Evolutionary conservation across 2,888 invertebrate species (phyloP).

Genomic region (Pseudococcus longispinus): DNA sequence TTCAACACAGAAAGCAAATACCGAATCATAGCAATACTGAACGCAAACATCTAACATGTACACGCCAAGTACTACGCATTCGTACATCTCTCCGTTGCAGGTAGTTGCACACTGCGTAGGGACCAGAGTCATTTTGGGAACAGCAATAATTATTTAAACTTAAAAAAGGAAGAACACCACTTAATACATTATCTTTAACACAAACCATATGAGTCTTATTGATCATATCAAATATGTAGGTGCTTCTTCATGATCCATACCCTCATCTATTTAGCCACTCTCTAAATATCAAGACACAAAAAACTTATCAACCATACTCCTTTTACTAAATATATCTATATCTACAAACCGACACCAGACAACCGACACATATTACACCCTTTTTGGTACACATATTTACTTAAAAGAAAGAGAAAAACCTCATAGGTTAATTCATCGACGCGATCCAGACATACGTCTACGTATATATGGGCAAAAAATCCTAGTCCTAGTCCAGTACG

Average conservation of each 20-base stretch:
- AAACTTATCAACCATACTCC: too few species aligned
- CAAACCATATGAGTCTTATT: neutral
- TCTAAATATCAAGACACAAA: neutral
- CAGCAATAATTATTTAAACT: neutral
- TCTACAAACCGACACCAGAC: neutral
- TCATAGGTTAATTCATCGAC: neutral
- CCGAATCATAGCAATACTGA: neutral
- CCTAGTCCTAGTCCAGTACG: constrained; percentile 2
- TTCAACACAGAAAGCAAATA: neutral
- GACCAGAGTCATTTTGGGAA: neutral
- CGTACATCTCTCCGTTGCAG: neutral
- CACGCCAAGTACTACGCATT: too few species aligned
- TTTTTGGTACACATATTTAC: neutral
- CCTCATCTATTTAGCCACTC: neutral
- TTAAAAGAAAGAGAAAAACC: neutral
- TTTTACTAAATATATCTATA: too few species aligned
- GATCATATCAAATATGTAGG: neutral
- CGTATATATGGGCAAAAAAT: neutral
- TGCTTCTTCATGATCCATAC: neutral
- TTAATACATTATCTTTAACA: neutral
- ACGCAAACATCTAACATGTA: neutral
- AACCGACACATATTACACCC: neutral
- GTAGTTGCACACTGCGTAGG: neutral
- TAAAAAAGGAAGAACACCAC: neutral
- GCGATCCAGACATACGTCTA: neutral